Conservation (phyloP, 2,888 invertebrate genomes). For the Melanchra persicariae region DNA sequence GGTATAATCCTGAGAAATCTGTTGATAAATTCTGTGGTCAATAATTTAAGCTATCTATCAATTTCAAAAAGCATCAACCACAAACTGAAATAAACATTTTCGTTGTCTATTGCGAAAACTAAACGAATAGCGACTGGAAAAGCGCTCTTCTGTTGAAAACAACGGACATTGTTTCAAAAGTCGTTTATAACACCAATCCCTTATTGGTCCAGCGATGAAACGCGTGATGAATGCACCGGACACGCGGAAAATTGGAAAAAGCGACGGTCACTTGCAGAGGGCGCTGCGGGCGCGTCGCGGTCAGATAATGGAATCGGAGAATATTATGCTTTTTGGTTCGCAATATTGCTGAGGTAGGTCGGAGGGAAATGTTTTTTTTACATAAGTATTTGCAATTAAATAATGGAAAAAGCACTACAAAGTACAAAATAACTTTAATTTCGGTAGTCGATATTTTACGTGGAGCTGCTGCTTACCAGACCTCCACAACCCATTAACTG, state of each 20-base stretch:
- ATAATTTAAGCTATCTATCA: too few relatives aligned
- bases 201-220: slow-evolving; percentile 64
- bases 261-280: slow-evolving; percentile 67
- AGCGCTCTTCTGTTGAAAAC: slow-evolving; percentile 36
- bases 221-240: slow-evolving; percentile 72
- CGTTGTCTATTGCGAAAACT: slow-evolving; percentile 11
- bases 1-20: too few relatives aligned
- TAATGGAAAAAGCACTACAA: background rate
- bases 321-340: slow-evolving; percentile 39
- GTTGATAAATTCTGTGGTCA: too few relatives aligned
- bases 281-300: slow-evolving; percentile 34
- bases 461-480: too few relatives aligned
- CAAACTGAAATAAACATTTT: slow-evolving; percentile 3
- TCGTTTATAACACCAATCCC: slow-evolving; percentile 63
- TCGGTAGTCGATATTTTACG: too few relatives aligned
- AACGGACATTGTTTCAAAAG: slow-evolving; percentile 46
- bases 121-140: slow-evolving; percentile 17
- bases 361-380: slow-evolving; percentile 9
- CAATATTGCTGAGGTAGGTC: slow-evolving; percentile 23
- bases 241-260: slow-evolving; percentile 79
- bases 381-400: background rate
- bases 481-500: too few relatives aligned
- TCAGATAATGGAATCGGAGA: slow-evolving; percentile 44
- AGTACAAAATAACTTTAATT: too few relatives aligned
- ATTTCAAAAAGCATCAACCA: background rate